Percentiles rank a stretch among this genome's conserved stretches.
These are phyloP conservation scores for Melangyna quadrimaculata DNA, from an alignment of 2,888 invertebrate genomes.

Conservation along the genomic window DNA sequence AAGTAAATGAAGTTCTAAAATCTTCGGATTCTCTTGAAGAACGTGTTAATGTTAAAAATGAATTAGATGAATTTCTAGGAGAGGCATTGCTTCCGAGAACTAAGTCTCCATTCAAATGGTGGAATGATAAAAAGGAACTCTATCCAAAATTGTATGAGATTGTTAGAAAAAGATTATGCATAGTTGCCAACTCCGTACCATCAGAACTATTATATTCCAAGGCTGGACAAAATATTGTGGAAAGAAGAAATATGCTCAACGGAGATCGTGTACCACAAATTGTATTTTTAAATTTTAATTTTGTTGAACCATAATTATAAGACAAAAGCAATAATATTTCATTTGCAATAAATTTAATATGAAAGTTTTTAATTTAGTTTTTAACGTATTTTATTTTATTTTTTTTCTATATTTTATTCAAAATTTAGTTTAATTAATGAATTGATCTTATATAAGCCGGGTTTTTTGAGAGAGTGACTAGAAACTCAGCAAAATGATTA, in stretches of 20 bases:
- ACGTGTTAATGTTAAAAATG: too few relatives aligned
- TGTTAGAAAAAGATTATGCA: background rate
- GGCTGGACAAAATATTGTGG: background rate
- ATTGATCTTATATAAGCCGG: too few relatives aligned
- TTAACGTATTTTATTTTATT: too few relatives aligned
- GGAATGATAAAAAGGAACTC: too few relatives aligned
- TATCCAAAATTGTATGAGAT: background rate
- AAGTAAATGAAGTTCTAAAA: too few relatives aligned
- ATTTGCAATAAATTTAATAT: background rate
- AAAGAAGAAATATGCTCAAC: background rate
- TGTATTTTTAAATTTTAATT: background rate
- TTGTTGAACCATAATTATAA: background rate
- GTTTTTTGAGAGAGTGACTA: too few relatives aligned
- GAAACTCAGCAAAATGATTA: too few relatives aligned
- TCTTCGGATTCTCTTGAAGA: too few relatives aligned
- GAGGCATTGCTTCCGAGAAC: background rate
- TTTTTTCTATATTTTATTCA: too few relatives aligned
- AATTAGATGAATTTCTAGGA: background rate
- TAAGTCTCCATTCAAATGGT: too few relatives aligned
- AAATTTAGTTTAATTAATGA: too few relatives aligned
- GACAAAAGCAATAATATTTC: background rate
- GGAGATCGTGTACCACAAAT: background rate
- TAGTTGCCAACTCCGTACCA: background rate
- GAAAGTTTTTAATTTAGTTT: background rate
- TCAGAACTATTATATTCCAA: background rate